Base-by-base conservation (phyloP, 2,888 invertebrate species). In the Euspilapteryx auroguttella region DNA sequence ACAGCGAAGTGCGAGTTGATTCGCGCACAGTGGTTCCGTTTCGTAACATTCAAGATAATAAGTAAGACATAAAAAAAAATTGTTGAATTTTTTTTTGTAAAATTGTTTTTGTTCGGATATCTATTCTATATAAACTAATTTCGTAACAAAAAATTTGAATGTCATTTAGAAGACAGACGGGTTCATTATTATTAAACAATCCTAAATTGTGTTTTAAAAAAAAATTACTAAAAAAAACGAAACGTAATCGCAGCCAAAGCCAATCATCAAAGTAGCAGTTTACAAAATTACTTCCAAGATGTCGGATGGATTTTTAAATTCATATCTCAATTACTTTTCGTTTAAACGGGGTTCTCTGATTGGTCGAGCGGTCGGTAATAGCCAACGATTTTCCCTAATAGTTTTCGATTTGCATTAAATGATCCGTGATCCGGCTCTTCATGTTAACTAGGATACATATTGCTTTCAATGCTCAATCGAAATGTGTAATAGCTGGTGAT, bases 331-430 rank as follows among this genome's bases (percentile, higher is more conserved):
- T 65, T 64, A 64, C 55, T 40, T 49, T 49, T n/a, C 48, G 49
- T 56, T 54, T 57, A 58, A 56, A 58, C 41, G 55, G 44, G 38
- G 45, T 42, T 37, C 44, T 49, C 35, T 47, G 55, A 66, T 68
- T 64, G 65, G 64, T 38, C 41, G 51, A 38, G 33, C 42, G 45
- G 34, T 42, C 37, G 37, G 57, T 65, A 65, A 68, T 63, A 45
- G 45, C 48, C 46, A 42, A 40, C 45, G 50, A 23, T 53, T 57
- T 50, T 49, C 50, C 45, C 55, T 65, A 63, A 64, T 64, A 59
- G 59, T 64, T 62, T n/a, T n/a, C 65, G 65, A 69, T 71, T 69
- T 65, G 66, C 56, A 62, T 71, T 69, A 65, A 69, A 71, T 66
- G 62, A 47, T 45, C 59, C 66, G 49, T 68, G 61, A 54, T 64